Percentiles rank a stretch among this genome's conserved stretches.
Evolutionary conservation across 2,113 vertebrate genomes (phyloP).

Genomic region (Triplophysa tibetana): DNA sequence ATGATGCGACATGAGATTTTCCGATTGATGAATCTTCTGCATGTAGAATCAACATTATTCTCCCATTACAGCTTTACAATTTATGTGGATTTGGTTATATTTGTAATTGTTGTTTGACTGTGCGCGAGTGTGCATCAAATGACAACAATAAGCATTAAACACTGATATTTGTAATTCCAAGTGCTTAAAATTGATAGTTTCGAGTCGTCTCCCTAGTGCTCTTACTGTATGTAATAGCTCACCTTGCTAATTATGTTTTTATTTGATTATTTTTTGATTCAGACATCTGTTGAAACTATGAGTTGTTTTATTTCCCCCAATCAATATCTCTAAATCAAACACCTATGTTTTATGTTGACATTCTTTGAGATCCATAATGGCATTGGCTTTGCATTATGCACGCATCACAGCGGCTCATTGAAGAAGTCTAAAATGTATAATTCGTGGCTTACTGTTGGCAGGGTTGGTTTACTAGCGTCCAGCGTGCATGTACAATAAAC

Average conservation of each 20-base stretch:
- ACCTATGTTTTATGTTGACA: neutral
- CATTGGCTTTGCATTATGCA: conserved; percentile 9
- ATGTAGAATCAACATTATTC: neutral
- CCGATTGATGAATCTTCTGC: neutral
- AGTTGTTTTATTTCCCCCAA: neutral
- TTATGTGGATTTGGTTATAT: neutral
- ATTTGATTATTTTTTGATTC: conserved; percentile 21
- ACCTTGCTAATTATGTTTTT: neutral
- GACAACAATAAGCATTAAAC: conserved; percentile 8
- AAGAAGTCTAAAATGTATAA: conserved; percentile 36
- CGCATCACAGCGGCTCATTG: neutral
- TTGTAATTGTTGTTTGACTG: conserved; percentile 12
- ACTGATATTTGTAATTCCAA: conserved; percentile 7
- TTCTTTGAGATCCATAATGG: neutral
- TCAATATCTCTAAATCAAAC: neutral
- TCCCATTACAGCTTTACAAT: conserved; percentile 13
- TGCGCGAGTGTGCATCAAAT: conserved; percentile 5
- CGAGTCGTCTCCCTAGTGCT: neutral
- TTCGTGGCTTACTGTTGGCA: neutral
- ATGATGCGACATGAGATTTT: neutral
- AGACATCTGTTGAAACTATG: neutral
- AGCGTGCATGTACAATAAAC: conserved; percentile 53
- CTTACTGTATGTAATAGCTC: neutral
- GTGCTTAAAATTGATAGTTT: conserved; percentile 7
- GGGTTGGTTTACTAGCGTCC: conserved; percentile 37